These are phyloP conservation scores for Metacarcinus magister DNA, from an alignment of 2,888 invertebrate species.

Conservation along the genomic window DNA sequence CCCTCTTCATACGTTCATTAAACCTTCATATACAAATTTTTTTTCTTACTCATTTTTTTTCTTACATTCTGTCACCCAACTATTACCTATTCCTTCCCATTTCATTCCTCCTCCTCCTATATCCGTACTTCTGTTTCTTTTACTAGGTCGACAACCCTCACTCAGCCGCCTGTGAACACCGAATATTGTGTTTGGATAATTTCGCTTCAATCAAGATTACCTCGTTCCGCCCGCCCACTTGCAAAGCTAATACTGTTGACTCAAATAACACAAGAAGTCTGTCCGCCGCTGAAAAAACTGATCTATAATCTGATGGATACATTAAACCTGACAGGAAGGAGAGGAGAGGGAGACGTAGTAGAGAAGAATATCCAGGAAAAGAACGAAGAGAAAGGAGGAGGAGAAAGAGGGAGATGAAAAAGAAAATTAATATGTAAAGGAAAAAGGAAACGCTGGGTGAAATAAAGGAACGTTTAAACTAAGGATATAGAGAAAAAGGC, in stretches of 20 bases:
- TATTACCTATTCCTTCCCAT: not conserved
- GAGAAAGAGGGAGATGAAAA: not conserved
- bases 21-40: not conserved
- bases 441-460: not conserved
- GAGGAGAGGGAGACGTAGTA: not conserved
- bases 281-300: constrained; percentile 70
- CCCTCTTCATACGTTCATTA: no score
- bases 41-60: not conserved
- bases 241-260: constrained; percentile 77
- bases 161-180: constrained; percentile 44
- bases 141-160: constrained; percentile 20
- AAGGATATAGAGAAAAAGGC: not conserved
- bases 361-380: not conserved
- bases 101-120: not conserved
- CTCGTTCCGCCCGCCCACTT: constrained; percentile 50
- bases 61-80: not conserved
- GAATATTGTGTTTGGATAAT: constrained; percentile 76
- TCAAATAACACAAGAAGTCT: constrained; percentile 75
- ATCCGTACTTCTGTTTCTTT: not conserved
- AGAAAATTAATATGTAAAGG: not conserved
- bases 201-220: constrained; percentile 77
- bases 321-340: constrained; percentile 50
- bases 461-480: not conserved
- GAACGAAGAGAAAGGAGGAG: not conserved
- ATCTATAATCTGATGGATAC: constrained; percentile 76